These are phyloP conservation scores for Acanthornis magna DNA, from an alignment of 2,797 vertebrate species.

Conservation along the genomic window DNA sequence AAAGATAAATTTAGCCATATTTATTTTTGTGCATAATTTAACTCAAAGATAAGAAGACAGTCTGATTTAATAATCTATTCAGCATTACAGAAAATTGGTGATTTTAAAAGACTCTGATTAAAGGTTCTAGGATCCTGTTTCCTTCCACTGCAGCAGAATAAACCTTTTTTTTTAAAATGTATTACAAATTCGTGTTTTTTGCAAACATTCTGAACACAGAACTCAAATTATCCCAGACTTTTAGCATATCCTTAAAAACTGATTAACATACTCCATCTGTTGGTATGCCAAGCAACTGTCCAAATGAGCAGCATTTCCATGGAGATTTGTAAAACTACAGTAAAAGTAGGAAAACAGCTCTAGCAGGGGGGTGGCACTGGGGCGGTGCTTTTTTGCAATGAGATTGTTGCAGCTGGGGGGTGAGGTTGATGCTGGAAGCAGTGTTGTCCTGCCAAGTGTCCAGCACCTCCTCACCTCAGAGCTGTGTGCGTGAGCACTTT, in stretches of 20 bases:
- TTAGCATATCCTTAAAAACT: background rate
- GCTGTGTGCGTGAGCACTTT: background rate
- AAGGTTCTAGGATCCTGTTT: background rate
- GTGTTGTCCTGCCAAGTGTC: background rate
- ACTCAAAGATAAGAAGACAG: background rate
- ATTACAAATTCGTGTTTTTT: background rate
- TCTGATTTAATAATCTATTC: background rate
- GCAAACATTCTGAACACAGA: background rate
- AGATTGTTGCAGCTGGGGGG: background rate
- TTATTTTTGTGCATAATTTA: background rate
- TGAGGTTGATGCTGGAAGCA: background rate
- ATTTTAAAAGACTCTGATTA: background rate
- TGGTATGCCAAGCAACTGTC: background rate
- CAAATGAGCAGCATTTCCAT: background rate
- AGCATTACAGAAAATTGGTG: background rate
- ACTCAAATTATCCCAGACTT: background rate
- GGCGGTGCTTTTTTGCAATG: background rate
- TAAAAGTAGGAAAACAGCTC: background rate
- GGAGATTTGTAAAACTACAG: background rate
- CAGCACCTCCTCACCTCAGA: background rate
- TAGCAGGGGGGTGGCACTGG: background rate
- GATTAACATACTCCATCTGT: constrained; percentile 53
- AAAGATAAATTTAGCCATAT: background rate
- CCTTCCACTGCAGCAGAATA: background rate
- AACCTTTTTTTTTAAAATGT: background rate